These are phyloP conservation scores for Blennius ocellaris DNA, from an alignment of 2,113 vertebrate genomes.

Conservation along the genomic window DNA sequence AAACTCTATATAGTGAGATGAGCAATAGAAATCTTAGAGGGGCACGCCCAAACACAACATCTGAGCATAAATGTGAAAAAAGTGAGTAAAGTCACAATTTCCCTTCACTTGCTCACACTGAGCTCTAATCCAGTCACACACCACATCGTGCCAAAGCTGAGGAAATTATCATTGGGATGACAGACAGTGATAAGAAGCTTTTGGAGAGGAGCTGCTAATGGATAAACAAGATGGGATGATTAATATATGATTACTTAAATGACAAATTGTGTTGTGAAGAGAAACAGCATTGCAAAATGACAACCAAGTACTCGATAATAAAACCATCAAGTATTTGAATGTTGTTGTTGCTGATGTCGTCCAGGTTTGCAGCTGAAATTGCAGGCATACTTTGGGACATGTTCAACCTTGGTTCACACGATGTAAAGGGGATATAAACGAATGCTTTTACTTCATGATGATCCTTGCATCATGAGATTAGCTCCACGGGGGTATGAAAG, in stretches of 20 bases:
- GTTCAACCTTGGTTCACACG: neutral
- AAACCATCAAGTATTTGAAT: neutral
- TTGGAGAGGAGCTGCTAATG: conserved; percentile 44
- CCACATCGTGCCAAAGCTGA: neutral
- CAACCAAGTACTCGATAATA: conserved; percentile 15
- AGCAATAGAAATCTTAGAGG: neutral
- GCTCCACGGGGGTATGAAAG: too few relatives aligned
- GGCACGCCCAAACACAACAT: conserved; percentile 9
- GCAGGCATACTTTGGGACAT: neutral
- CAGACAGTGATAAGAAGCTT: conserved; percentile 35
- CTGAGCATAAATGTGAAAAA: neutral
- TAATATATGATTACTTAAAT: conserved; percentile 41
- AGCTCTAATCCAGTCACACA: conserved; percentile 5
- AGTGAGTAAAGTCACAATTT: conserved; percentile 1
- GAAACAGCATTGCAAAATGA: conserved; percentile 2
- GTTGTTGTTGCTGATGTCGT: neutral
- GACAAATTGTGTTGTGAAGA: conserved; percentile 18
- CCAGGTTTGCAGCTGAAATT: neutral
- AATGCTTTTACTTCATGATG: too few relatives aligned
- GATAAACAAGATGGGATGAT: conserved; percentile 54
- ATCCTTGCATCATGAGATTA: too few relatives aligned
- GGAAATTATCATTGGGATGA: conserved; percentile 28
- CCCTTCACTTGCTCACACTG: neutral
- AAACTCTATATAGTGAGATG: neutral
- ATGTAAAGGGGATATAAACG: neutral